Evolutionary conservation across 2,888 invertebrate genomes (phyloP).

Genomic region (Eubasilissa splendida): DNA sequence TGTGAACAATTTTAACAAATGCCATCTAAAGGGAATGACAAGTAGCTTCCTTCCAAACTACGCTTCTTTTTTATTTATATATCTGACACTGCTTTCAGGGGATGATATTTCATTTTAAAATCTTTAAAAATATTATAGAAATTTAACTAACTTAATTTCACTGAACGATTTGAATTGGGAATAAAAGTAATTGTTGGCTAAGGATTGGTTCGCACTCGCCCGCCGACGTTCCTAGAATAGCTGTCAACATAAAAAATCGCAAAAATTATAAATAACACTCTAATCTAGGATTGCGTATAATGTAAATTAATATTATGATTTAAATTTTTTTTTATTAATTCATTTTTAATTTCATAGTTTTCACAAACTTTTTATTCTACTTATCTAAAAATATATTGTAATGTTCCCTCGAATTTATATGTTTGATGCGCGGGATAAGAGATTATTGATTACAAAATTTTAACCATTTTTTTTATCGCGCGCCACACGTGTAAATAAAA

Average conservation of each 20-base stretch:
- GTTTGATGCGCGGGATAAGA: too few relatives aligned
- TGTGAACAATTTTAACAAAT: constrained; percentile 9
- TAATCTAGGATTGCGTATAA: background rate
- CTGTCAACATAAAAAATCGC: constrained; percentile 1
- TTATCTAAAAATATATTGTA: too few relatives aligned
- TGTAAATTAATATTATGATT: too few relatives aligned
- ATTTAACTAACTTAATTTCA: background rate
- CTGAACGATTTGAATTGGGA: background rate
- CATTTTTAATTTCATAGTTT: background rate
- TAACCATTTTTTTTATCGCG: too few relatives aligned
- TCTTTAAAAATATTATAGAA: background rate
- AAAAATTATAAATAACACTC: background rate
- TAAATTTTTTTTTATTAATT: background rate
- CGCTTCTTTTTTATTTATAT: background rate
- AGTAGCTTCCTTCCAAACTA: background rate
- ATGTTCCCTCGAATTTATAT: too few relatives aligned
- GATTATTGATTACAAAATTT: too few relatives aligned
- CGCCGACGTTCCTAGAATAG: constrained; percentile 45
- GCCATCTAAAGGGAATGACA: constrained; percentile 16
- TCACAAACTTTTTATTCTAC: too few relatives aligned
- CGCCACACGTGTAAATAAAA: too few relatives aligned
- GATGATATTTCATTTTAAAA: background rate
- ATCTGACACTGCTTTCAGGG: background rate
- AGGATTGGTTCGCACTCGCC: constrained; percentile 55
- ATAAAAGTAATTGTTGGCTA: background rate